A percentile compares a stretch with the other conserved stretches of the same genome.
Evolutionary conservation across 2,113 vertebrate genomes (phyloP).

Genomic region (Lepus americanus): DNA sequence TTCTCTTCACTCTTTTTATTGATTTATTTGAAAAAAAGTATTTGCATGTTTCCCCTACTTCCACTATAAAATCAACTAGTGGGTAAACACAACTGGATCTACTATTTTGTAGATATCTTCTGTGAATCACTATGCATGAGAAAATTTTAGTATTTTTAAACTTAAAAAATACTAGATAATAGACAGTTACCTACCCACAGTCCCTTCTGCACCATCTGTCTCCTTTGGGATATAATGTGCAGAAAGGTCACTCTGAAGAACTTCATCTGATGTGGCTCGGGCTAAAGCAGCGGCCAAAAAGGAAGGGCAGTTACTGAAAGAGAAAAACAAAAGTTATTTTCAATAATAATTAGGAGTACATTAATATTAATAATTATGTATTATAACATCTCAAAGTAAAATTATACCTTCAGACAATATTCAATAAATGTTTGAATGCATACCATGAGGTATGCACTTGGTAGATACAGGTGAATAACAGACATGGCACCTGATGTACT

Average conservation of each 20-base stretch:
- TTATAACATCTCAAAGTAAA: conserved; percentile 46
- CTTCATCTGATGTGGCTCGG: conserved; percentile 94
- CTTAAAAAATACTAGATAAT: neutral
- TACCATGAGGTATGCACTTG: neutral
- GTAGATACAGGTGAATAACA: neutral
- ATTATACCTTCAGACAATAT: conserved; percentile 33
- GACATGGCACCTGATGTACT: neutral
- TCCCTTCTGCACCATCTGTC: conserved; percentile 91
- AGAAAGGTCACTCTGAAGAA: conserved; percentile 96
- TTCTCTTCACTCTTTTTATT: neutral
- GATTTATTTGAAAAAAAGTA: neutral
- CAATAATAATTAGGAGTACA: conserved; percentile 55
- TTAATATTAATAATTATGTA: neutral
- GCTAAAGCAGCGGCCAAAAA: conserved; percentile 97
- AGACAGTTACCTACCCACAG: conserved; percentile 92
- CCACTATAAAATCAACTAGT: neutral
- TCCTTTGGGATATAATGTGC: conserved; percentile 92
- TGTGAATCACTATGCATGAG: neutral
- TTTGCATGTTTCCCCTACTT: neutral
- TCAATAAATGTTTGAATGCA: neutral
- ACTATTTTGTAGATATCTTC: conserved; percentile 13
- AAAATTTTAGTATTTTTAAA: neutral
- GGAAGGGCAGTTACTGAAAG: conserved; percentile 96
- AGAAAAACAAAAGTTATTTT: conserved; percentile 71
- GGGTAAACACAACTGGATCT: neutral